Base-by-base conservation (phyloP, 2,113 vertebrate species). In the Illadopsis cleaveri region DNA sequence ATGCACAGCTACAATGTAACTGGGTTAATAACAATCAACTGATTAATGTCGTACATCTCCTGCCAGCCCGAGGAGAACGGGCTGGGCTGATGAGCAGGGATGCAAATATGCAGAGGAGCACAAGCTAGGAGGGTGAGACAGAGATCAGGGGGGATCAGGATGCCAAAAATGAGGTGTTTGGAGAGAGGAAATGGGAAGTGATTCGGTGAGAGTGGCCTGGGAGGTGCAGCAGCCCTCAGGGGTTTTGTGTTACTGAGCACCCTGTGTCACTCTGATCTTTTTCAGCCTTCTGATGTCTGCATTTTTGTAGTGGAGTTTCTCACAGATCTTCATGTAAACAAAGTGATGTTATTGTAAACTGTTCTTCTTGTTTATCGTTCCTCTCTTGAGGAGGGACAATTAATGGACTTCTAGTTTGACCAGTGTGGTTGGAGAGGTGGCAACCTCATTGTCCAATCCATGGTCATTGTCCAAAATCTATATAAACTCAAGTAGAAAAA, bases 1-100 rank as follows among this genome's bases (percentile, higher is more conserved):
- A 78, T 86, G 87, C 69, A 54, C 53, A 86, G 85, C 72, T 13
- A 64, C 92, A 86, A 57, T 72, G 85, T 19, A 86, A 54, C 45
- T 77, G 86, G 92, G 93, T 95, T 96, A 94, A 88, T 86, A 69
- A 93, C 94, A 89, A 95, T 87, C 86, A 89, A 28, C 62, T 94
- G 89, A 85, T 92, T 82, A 38, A 73, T 54, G 94, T 80, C 2
- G 21, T 8, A 44, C 94, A 80, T 72, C 84, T 64, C 71, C 18
- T 57, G 69, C 15, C 27, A 50, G 86, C 81, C 92, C 33, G 28
- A 86, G 92, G 61, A 95, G 90, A 79, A 24, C 6, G 8, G 89
- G 11, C 66, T 23, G 89, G 31, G 87, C 44, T 71, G 89, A 90
- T 64, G 3, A 68, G 70, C 7, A 7, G 40, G 6, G 77, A 22